Evolutionary conservation across 2,113 vertebrate genomes (phyloP), one percentile per base, ranked within the genome.

Genomic region (Anthoscopus minutus): DNA sequence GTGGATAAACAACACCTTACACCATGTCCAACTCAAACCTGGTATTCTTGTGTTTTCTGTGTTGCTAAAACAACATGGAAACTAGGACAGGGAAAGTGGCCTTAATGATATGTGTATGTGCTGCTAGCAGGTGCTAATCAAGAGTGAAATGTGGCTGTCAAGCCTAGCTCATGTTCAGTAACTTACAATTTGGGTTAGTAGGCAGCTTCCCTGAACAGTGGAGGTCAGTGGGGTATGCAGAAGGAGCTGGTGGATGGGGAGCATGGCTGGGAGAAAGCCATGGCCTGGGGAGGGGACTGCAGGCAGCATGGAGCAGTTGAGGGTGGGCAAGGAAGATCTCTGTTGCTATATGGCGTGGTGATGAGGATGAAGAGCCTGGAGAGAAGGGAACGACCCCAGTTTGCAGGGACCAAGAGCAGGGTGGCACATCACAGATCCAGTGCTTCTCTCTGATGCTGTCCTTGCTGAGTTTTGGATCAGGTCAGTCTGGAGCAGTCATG

Each of bases 231-330:
- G 42, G 33, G 14, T 74, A 27, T 45, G 56, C 53, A 81, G 69
- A 31, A 62, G 56, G 64, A 62, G 83, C 60, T 65, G 69, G 20
- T 69, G 71, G 15, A 50, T 64, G 37, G 40, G 65, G n/a, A 57
- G 21, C 22, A 2, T 0, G 16, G 23, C 53, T 81, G 53, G 64
- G 57, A 73, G 78, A 40, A 38, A 56, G 48, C 51, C 4, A 13
- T 64, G 45, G 48, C 9, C 3, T 20, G 27, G 30, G 24, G 64
- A 80, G n/a, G 27, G 69, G 70, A 31, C 65, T 25, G 4, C 22
- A 65, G 70, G 47, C 86, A 47, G n/a, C 0, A 0, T 11, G 47
- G 72, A 80, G 60, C 54, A 8, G 9, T 2, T 1, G 2, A 44
- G 51, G 37, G 6, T 13, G 11, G 16, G 25, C 10, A 53, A 31